A percentile compares a stretch with the other conserved stretches of the same genome.
phyloP scores from a whole-genome alignment of 2,113 vertebrate species.

The Tenebrosternarchus preto region DNA sequence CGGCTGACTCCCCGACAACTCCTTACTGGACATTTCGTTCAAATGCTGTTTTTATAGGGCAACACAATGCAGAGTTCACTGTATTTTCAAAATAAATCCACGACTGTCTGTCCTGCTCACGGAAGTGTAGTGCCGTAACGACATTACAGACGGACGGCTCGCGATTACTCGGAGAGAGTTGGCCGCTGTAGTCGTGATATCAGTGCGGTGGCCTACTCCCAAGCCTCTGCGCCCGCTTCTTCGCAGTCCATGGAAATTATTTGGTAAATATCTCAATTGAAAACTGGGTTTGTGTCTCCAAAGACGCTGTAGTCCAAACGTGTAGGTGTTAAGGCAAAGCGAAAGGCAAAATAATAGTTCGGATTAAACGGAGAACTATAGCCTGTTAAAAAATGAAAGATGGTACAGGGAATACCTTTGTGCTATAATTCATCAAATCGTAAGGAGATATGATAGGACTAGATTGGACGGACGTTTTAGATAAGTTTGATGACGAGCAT shows the following conservation, averaged over 20 bases:
- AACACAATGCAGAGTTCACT: constrained; percentile 50
- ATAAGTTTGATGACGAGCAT: not conserved
- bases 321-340: not conserved
- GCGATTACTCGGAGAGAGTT: constrained; percentile 51
- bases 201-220: constrained; percentile 70
- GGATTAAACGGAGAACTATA: not conserved
- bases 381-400: not conserved
- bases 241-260: constrained; percentile 42
- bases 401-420: constrained; percentile 23
- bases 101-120: constrained; percentile 52
- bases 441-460: too few relatives aligned
- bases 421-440: not conserved
- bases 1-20: constrained; percentile 73
- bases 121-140: constrained; percentile 54
- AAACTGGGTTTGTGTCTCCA: not conserved
- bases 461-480: too few relatives aligned
- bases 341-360: not conserved
- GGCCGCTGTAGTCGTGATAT: constrained; percentile 63
- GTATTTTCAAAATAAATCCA: constrained; percentile 29
- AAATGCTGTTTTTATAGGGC: constrained; percentile 12
- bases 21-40: constrained; percentile 76
- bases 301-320: not conserved
- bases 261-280: not conserved
- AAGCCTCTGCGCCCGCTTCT: constrained; percentile 63
- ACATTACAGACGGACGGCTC: constrained; percentile 64